These are phyloP conservation scores for Pogonomyrmex barbatus DNA, from an alignment of 1,140 invertebrate genomes.

Conservation along the genomic window DNA sequence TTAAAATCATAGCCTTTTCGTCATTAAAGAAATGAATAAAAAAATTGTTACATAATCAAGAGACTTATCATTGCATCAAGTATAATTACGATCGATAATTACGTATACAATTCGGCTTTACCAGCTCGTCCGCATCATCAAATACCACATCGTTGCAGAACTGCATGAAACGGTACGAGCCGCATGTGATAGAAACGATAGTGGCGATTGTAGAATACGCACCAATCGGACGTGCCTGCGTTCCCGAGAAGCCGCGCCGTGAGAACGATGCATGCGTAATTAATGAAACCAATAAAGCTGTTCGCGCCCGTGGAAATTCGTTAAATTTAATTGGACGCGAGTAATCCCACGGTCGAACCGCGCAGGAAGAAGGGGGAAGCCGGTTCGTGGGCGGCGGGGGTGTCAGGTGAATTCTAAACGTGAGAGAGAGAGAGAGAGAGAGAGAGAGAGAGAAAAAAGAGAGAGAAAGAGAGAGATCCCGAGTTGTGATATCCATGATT, in stretches of 20 bases:
- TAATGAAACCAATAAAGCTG: slow-evolving; percentile 85
- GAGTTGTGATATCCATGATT: slow-evolving; percentile 32
- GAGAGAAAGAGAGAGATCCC: neutral
- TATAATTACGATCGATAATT: slow-evolving; percentile 9
- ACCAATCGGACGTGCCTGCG: slow-evolving; percentile 53
- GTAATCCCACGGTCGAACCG: slow-evolving; percentile 76
- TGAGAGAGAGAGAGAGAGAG: neutral
- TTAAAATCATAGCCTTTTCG: neutral
- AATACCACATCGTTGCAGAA: neutral
- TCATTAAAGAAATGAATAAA: neutral
- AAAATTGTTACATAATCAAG: neutral
- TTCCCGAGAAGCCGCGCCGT: slow-evolving; percentile 48
- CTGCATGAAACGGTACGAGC: slow-evolving; percentile 25
- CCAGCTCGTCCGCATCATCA: neutral
- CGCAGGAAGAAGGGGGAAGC: neutral
- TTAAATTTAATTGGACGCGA: slow-evolving; percentile 85
- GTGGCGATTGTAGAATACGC: slow-evolving; percentile 17
- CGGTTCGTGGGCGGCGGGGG: neutral
- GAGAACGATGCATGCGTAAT: slow-evolving; percentile 82
- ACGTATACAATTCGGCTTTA: neutral
- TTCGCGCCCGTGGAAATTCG: slow-evolving; percentile 79
- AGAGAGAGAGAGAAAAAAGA: too few relatives aligned
- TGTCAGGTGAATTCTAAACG: slow-evolving; percentile 37
- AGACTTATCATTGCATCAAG: neutral
- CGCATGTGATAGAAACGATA: slow-evolving; percentile 56